Evolutionary conservation across 2,113 vertebrate species (phyloP).

Genomic region (Menura novaehollandiae): DNA sequence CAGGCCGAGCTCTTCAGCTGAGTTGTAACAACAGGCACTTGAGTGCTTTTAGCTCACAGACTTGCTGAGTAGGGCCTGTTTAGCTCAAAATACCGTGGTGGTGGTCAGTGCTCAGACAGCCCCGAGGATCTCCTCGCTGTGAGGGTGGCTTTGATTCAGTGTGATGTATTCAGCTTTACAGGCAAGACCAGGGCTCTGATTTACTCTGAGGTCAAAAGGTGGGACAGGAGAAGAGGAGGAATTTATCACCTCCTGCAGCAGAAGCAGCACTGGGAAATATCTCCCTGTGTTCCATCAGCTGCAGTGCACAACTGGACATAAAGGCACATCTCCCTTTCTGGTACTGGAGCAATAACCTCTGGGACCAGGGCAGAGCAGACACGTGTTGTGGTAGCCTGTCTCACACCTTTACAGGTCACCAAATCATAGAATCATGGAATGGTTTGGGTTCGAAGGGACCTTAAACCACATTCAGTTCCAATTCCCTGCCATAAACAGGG

Average conservation of each 20-base stretch:
- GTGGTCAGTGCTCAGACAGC: background rate
- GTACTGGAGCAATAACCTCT: fast-evolving
- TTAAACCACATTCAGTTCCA: background rate
- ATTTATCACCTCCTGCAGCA: constrained; percentile 8
- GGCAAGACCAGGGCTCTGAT: background rate
- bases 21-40: background rate
- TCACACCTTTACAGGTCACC: background rate
- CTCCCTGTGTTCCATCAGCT: background rate
- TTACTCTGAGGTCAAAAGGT: background rate
- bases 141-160: background rate
- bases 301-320: background rate
- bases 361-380: background rate
- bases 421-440: background rate
- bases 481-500: background rate
- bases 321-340: background rate
- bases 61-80: background rate
- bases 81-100: fast-evolving
- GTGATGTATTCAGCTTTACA: background rate
- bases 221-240: background rate
- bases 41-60: background rate
- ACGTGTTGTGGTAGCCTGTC: background rate
- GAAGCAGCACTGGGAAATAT: background rate
- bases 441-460: background rate
- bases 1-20: background rate
- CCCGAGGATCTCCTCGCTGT: background rate